Evolutionary conservation across 2,797 vertebrate genomes (phyloP).

Genomic region (Hydrophis major): DNA sequence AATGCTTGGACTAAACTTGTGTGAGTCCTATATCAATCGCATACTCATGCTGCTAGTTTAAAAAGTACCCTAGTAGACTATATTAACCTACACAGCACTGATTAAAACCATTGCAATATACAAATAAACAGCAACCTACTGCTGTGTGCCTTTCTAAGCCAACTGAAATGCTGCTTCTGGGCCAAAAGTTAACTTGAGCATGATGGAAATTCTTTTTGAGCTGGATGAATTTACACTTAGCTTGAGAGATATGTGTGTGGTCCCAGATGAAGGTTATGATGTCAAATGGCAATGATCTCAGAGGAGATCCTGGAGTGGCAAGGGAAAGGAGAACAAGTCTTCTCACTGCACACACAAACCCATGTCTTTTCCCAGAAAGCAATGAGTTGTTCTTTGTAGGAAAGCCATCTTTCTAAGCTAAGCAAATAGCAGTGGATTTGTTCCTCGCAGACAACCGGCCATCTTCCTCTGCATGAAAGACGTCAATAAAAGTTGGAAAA

Average conservation of each 20-base stretch:
- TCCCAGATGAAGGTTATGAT: conserved; percentile 28
- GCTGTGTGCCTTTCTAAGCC: conserved; percentile 4
- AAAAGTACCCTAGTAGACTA: background rate
- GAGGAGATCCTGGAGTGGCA: conserved; percentile 32
- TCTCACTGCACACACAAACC: background rate
- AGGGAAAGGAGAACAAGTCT: conserved; percentile 3
- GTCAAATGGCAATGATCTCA: conserved; percentile 36
- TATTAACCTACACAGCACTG: background rate
- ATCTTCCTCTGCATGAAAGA: conserved; percentile 14
- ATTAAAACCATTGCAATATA: background rate
- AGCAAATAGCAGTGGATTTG: conserved; percentile 25
- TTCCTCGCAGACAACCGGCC: background rate
- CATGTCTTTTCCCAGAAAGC: conserved; percentile 28
- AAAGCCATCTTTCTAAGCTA: conserved; percentile 22
- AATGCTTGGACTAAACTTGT: background rate
- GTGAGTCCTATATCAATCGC: background rate
- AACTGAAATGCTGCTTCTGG: conserved; percentile 20
- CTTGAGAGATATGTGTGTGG: conserved; percentile 32
- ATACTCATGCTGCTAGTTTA: background rate
- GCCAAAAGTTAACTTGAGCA: conserved; percentile 20
- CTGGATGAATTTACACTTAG: conserved; percentile 19
- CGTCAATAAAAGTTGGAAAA: background rate
- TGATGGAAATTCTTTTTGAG: conserved; percentile 35
- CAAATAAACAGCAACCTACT: conserved; percentile 15
- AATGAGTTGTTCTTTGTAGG: conserved; percentile 30